phyloP scores from a whole-genome alignment of 2,888 invertebrate genomes.

The Latrodectus hesperus region DNA sequence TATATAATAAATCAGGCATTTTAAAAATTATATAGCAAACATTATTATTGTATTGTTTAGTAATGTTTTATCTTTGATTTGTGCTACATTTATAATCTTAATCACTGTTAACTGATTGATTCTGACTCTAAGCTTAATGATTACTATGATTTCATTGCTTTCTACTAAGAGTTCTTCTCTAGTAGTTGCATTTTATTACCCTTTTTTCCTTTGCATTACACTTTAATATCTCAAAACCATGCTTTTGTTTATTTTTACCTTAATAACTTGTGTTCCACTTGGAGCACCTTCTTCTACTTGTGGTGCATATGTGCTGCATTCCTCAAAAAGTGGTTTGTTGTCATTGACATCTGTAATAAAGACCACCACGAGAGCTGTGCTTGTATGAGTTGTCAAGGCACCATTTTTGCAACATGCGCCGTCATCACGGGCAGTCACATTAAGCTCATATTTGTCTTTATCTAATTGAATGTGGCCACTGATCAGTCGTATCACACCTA shows the following conservation, averaged over 20 bases:
- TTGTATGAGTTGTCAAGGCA: conserved; percentile 90
- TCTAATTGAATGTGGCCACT: conserved; percentile 90
- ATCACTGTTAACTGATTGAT: no score
- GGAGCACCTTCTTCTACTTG: conserved; percentile 96
- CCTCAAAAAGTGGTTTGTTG: conserved; percentile 95
- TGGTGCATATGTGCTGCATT: conserved; percentile 92
- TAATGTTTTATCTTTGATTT: no score
- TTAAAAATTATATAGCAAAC: no score
- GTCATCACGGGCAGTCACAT: conserved; percentile 97
- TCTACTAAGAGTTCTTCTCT: no score
- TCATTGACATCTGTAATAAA: conserved; percentile 98
- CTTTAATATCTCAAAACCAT: no score
- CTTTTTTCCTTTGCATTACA: no score
- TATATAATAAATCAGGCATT: no score
- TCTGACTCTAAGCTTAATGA: no score
- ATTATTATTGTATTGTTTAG: no score
- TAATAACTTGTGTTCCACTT: conserved; percentile 93
- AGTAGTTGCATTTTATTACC: no score
- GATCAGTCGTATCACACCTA: conserved; percentile 88
- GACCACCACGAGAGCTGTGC: conserved; percentile 94
- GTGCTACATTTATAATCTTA: no score
- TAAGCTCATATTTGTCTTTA: conserved; percentile 94
- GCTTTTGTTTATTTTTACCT: conserved; percentile 78
- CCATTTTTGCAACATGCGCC: conserved; percentile 96
- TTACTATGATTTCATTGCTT: no score